Base-by-base conservation (phyloP, 2,113 vertebrate genomes). In the Megaleporinus macrocephalus region DNA sequence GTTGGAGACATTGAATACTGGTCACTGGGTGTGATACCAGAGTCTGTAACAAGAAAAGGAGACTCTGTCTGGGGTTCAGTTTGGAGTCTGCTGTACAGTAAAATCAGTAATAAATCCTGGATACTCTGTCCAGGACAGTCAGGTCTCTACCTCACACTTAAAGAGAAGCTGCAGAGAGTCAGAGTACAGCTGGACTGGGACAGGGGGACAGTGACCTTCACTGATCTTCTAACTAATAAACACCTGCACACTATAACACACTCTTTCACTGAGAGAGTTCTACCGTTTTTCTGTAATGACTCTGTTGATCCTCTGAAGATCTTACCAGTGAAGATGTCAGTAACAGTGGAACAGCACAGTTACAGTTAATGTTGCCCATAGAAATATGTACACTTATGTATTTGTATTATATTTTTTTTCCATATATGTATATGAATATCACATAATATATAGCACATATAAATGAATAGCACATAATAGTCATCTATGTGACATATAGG, bases 11-110 rank as follows among this genome's bases (percentile, higher is more conserved):
- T 61, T 87, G 86, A 83, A 63, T 44, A 26, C 29, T n/a, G n/a
- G n/a, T n/a, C n/a, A n/a, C n/a, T 87, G 18, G 86, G 86, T 20
- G 77, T 85, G 7, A 81, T 84, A 7, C 51, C 26, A 22, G 77
- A 81, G 53, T 75, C 83, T 33, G 76, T 30, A 55, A 15, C 14
- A 18, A 79, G 33, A 70, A 68, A 41, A 44, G 22, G 36, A 36
- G 22, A 69, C 7, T 57, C 18, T 24, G 30, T 68, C 12, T 70
- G 29, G 36, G 26, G n/a, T 12, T 57, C 73, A 26, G 33, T 76
- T n/a, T 76, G 73, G 33, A 76, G 30, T 20, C 57, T 76, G n/a
- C 15, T 14, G 20, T 62, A 13, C n/a, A 44, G 6, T 26, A 3
- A 1, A 22, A 24, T 14, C n/a, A n/a, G n/a, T n/a, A n/a, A n/a